Conservation (phyloP, 2,113 vertebrate genomes). For the Ovis aries region DNA sequence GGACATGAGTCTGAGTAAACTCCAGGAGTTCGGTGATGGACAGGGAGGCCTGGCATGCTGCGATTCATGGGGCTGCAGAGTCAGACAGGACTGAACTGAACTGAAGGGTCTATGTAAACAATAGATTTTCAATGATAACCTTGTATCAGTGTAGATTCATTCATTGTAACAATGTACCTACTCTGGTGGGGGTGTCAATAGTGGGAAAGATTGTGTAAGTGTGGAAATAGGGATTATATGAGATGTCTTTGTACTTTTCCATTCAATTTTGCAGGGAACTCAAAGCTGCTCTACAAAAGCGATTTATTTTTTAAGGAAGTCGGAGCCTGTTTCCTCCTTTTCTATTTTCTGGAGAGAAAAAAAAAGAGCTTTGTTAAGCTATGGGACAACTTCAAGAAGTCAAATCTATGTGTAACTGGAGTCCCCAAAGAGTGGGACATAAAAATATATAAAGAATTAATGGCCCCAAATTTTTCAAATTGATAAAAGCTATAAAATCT, state of each 20-base stretch:
- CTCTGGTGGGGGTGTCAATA: not conserved
- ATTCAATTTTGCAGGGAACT: not conserved
- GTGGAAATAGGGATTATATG: not conserved
- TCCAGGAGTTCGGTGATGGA: too few species aligned
- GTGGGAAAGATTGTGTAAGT: not conserved
- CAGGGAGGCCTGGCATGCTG: too few species aligned
- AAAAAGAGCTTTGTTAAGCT: not conserved
- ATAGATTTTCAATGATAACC: not conserved
- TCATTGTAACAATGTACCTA: not conserved
- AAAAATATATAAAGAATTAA: not conserved
- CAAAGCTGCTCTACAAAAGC: not conserved
- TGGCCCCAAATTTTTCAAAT: not conserved
- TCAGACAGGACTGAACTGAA: too few species aligned
- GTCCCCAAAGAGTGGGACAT: not conserved
- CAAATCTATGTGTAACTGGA: not conserved
- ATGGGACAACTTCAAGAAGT: not conserved
- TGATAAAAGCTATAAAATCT: not conserved
- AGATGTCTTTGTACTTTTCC: not conserved
- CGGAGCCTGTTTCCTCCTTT: not conserved
- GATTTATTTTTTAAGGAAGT: not conserved
- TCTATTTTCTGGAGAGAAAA: not conserved
- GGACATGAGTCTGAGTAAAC: too few species aligned
- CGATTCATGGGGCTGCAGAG: too few species aligned
- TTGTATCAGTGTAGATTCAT: not conserved
- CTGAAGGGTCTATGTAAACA: not conserved